phyloP scores from a whole-genome alignment of 2,797 vertebrate genomes.

The Mastacembelus armatus region DNA sequence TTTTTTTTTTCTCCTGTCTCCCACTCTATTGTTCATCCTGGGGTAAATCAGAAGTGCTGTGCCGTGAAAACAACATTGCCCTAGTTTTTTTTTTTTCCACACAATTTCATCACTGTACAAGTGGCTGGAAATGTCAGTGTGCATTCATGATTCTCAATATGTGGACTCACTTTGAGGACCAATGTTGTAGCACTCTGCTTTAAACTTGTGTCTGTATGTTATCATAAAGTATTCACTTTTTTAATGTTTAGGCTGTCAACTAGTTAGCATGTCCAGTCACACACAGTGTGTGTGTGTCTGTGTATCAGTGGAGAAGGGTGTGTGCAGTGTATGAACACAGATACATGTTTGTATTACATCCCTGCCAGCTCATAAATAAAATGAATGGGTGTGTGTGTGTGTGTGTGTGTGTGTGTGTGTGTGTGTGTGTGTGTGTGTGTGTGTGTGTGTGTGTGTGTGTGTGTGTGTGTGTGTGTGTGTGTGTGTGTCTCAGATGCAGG shows the following conservation, averaged over 20 bases:
- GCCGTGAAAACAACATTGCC: not conserved
- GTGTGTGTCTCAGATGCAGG: slow-evolving; percentile 12
- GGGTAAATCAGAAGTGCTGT: not conserved
- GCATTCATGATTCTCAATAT: not conserved
- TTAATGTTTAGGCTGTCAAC: not conserved
- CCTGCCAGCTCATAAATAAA: slow-evolving; percentile 66
- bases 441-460: slow-evolving; percentile 14
- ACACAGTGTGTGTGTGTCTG: slow-evolving; percentile 8
- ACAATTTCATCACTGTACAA: not conserved
- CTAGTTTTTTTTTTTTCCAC: not conserved
- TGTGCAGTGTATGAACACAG: slow-evolving; percentile 68
- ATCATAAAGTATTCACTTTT: not conserved
- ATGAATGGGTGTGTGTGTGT: slow-evolving; percentile 55
- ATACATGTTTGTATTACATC: slow-evolving; percentile 65
- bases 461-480: not conserved
- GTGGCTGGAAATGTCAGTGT: slow-evolving; percentile 2
- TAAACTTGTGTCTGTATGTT: not conserved
- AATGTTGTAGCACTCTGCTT: not conserved
- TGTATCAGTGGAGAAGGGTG: slow-evolving; percentile 16
- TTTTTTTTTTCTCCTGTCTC: not conserved
- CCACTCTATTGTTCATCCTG: not conserved
- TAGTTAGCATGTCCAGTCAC: not conserved
- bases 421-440: slow-evolving; percentile 9
- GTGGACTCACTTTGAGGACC: not conserved
- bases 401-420: slow-evolving; percentile 3